phyloP scores from a whole-genome alignment of 2,113 vertebrate species.

The Hepsetus odoe region DNA sequence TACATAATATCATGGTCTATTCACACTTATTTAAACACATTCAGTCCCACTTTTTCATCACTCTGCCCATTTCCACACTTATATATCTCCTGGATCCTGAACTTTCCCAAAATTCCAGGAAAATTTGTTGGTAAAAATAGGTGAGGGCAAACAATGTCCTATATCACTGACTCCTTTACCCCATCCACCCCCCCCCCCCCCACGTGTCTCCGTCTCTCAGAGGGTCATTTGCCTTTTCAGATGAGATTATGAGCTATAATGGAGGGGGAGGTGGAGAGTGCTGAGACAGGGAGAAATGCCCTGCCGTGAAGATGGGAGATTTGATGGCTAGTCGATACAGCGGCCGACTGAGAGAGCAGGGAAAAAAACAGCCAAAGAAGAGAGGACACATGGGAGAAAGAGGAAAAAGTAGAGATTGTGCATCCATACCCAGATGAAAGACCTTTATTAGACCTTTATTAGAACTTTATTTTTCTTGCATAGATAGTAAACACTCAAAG shows the following conservation, averaged over 20 bases:
- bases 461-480: no score
- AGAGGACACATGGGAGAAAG: conserved; percentile 41
- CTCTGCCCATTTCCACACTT: conserved; percentile 49
- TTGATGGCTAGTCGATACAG: conserved; percentile 79
- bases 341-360: conserved; percentile 35
- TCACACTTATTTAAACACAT: conserved; percentile 55
- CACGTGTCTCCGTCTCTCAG: not conserved
- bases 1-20: conserved; percentile 72
- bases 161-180: not conserved
- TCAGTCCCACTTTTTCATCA: conserved; percentile 45
- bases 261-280: conserved; percentile 76
- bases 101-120: conserved; percentile 16
- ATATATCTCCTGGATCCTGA: conserved; percentile 2
- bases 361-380: conserved; percentile 46
- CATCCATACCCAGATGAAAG: conserved; percentile 11
- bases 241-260: conserved; percentile 80
- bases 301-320: conserved; percentile 70
- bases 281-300: conserved; percentile 80
- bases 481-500: no score
- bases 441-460: not conserved
- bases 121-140: not conserved
- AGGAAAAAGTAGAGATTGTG: conserved; percentile 37
- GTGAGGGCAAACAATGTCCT: not conserved
- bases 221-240: conserved; percentile 76
- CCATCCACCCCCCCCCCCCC: conserved; percentile 4